These are phyloP conservation scores for Invenusta paracnida DNA, from an alignment of 2,888 invertebrate genomes.

Conservation along the genomic window DNA sequence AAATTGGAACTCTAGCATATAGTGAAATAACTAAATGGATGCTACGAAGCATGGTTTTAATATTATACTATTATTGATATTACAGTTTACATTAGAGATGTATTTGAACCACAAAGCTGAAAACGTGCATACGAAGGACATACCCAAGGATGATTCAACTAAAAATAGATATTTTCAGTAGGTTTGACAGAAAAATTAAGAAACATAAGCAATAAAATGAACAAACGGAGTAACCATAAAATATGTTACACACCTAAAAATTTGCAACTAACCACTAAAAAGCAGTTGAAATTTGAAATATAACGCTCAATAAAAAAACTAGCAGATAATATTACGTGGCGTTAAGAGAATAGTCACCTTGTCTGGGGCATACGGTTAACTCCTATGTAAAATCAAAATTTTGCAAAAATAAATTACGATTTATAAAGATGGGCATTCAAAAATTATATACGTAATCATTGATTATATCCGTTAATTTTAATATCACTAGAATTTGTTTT, in stretches of 20 bases:
- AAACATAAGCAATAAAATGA: constrained; percentile 21
- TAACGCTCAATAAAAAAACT: constrained; percentile 21
- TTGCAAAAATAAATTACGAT: constrained; percentile 2
- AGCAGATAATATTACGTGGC: constrained; percentile 21
- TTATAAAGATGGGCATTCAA: too few relatives aligned
- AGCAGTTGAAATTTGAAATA: constrained; percentile 15
- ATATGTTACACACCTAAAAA: not conserved
- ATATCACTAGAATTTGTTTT: too few relatives aligned
- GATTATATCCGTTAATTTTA: too few relatives aligned
- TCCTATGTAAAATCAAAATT: constrained; percentile 26
- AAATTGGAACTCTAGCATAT: too few relatives aligned
- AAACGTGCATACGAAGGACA: constrained; percentile 29
- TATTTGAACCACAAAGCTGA: constrained; percentile 29
- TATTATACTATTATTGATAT: constrained; percentile 16
- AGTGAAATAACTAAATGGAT: constrained; percentile 18
- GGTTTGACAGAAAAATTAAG: constrained; percentile 16
- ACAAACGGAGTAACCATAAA: constrained; percentile 26
- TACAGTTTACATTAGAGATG: constrained; percentile 2
- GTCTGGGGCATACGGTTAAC: not conserved
- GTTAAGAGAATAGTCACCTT: constrained; percentile 27
- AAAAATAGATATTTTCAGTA: constrained; percentile 28
- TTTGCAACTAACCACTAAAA: constrained; percentile 1
- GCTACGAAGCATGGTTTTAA: constrained; percentile 6
- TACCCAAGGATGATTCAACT: constrained; percentile 25
- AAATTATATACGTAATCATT: too few relatives aligned